Conservation (phyloP, 1,140 invertebrate genomes). For the Drosophila parvula region DNA sequence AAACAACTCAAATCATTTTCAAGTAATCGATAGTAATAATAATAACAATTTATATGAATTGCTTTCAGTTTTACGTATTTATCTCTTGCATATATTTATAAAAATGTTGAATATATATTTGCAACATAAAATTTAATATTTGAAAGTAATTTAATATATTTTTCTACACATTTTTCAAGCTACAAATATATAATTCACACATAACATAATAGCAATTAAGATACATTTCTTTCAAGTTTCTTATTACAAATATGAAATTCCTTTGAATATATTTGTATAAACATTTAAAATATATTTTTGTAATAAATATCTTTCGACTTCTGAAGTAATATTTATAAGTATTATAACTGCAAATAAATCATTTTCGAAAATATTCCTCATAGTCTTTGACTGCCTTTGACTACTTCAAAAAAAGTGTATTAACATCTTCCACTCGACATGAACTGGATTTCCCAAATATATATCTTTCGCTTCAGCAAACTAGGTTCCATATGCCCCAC, state of each 20-base stretch:
- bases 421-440: background rate
- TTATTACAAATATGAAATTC: background rate
- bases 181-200: background rate
- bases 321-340: too few relatives aligned
- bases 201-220: background rate
- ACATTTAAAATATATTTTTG: background rate
- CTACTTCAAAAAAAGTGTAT: background rate
- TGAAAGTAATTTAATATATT: background rate
- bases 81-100: background rate
- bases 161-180: background rate
- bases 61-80: too few relatives aligned
- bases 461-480: constrained; percentile 19
- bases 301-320: background rate
- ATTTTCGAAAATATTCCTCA: background rate
- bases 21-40: too few relatives aligned
- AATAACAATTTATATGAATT: too few relatives aligned
- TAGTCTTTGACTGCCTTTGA: background rate
- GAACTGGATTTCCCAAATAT: constrained; percentile 11
- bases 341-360: background rate
- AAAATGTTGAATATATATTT: background rate
- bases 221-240: background rate
- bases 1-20: too few relatives aligned
- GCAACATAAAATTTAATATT: background rate
- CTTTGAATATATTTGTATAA: background rate
- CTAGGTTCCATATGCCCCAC: constrained; percentile 47